phyloP scores from a whole-genome alignment of 2,888 invertebrate genomes.

The Argyresthia goedartella region DNA sequence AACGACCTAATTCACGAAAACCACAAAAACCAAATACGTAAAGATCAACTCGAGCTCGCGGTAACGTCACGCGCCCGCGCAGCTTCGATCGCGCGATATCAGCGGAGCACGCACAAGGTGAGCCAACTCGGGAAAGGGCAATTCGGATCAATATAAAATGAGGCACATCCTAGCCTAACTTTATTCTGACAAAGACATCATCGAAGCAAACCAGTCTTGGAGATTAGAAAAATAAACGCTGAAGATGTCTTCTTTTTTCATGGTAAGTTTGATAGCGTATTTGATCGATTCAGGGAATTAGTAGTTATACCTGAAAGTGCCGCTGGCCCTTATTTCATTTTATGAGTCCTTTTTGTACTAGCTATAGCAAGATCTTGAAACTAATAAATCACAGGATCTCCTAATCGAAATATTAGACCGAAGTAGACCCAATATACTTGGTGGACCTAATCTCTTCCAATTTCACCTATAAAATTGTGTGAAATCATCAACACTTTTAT shows the following conservation, averaged over 20 bases:
- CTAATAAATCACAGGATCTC: no score
- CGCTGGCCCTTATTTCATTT: no score
- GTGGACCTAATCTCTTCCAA: no score
- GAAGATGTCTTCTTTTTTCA: background rate
- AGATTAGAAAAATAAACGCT: background rate
- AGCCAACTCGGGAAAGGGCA: conserved; percentile 66
- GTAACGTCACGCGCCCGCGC: background rate
- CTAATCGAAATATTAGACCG: no score
- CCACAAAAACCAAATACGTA: conserved; percentile 2
- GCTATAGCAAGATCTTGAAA: no score
- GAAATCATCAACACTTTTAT: no score
- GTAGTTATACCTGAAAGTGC: no score
- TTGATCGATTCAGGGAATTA: no score
- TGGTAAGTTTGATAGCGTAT: background rate
- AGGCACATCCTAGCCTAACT: conserved; percentile 50
- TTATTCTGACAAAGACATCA: conserved; percentile 49
- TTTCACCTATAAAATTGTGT: no score
- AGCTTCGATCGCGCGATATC: conserved; percentile 40
- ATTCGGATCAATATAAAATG: conserved; percentile 64
- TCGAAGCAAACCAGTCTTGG: background rate
- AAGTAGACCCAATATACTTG: no score
- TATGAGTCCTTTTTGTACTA: no score
- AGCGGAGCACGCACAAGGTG: conserved; percentile 61
- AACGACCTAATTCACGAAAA: no score
- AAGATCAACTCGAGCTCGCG: conserved; percentile 5